phyloP scores from a whole-genome alignment of 2,113 vertebrate species.

The Mohoua ochrocephala region DNA sequence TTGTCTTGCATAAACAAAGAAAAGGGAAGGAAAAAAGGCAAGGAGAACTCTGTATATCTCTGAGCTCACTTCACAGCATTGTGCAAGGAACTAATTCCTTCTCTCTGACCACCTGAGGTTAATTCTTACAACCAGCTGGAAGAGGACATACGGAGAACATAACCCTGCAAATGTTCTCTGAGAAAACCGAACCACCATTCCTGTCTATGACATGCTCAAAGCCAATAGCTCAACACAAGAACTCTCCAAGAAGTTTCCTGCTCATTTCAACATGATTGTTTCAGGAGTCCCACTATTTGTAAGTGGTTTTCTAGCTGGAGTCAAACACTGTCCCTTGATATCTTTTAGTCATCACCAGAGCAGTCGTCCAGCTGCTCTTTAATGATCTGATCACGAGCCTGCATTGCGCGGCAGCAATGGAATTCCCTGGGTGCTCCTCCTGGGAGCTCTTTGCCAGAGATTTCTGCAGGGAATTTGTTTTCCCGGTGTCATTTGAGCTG shows the following conservation, averaged over 20 bases:
- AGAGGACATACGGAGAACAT: background rate
- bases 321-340: background rate
- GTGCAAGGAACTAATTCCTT: background rate
- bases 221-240: background rate
- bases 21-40: background rate
- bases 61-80: background rate
- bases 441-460: background rate
- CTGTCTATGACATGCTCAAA: accelerated
- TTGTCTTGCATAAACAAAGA: background rate
- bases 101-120: background rate
- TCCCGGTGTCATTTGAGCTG: background rate
- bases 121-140: background rate
- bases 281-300: background rate
- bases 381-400: background rate
- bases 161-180: background rate
- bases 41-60: background rate
- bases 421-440: background rate
- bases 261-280: background rate
- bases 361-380: background rate
- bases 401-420: accelerated
- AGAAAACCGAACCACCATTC: background rate
- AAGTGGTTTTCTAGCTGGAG: background rate
- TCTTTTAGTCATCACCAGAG: background rate
- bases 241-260: background rate
- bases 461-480: background rate